Evolutionary conservation across 2,888 invertebrate species (phyloP), one percentile per base, ranked within the genome.

Genomic region (Ormyrus thymus): DNA sequence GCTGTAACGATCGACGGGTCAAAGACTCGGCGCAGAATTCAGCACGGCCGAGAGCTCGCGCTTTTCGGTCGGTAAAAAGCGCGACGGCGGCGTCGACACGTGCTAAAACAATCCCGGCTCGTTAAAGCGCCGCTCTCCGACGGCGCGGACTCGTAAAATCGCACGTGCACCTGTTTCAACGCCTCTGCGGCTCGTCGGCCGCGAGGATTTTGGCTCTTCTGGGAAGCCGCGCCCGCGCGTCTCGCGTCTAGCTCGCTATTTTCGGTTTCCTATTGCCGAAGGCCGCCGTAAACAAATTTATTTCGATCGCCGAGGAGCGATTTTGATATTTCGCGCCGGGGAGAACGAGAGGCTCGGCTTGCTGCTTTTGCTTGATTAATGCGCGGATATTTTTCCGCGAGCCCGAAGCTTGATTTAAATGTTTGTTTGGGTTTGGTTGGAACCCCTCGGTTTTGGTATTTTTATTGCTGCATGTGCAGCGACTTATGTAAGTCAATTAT

Each of bases 161-260:
- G 13, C 51, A 29, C 29, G 46, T 70, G 74, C 78, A 69, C 78
- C 74, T 75, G 74, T 64, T 77, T 65, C 65, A 13, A 7, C 58
- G 51, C 55, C 29, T 77, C 64, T 48, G 15, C 4, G 53, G 13
- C 46, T 59, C 62, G 29, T 29, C 29, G 29, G 29, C 6, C 29
- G 13, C 64, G 9, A 1, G 8, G 55, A 64, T 76, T 70, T 70
- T 43, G 56, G 70, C 53, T 29, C 56, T 71, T 59, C 65, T 53
- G 3, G 51, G 71, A 77, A 71, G n/a, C 48, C 8, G 45, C 51
- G 29, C 29, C 29, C 29, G 29, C 4, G 3, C 29, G 46, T 9
- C 29, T 48, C 51, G 65, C 4, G n/a, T 13, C 48, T 56, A 43
- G 45, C 29, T 7, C 45, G 43, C 51, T 75, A 75, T 68, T 68